These are phyloP conservation scores for Apostichopus parvimensis DNA, from an alignment of 35 echinoderm and acorn worm genomes.

Conservation along the genomic window DNA sequence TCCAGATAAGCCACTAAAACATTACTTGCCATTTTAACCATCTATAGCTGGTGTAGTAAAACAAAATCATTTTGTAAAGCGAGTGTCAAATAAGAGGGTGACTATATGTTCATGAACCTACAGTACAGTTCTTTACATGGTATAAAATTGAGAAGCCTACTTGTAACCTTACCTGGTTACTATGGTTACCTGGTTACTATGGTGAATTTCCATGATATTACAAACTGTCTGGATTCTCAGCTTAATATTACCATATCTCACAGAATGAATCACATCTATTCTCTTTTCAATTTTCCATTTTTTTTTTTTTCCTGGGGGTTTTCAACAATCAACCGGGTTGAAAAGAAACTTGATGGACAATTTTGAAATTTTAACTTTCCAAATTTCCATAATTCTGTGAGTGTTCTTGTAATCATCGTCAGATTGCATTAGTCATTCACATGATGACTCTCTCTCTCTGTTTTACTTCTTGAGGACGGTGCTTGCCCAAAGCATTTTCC, in stretches of 20 bases:
- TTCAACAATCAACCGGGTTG: not conserved
- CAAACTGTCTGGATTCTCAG: too few species aligned
- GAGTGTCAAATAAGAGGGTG: too few species aligned
- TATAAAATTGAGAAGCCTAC: too few species aligned
- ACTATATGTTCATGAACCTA: too few species aligned
- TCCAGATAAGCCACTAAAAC: too few species aligned
- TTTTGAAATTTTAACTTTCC: not conserved
- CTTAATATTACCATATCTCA: not conserved
- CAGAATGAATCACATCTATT: not conserved
- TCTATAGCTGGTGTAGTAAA: too few species aligned
- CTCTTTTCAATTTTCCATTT: not conserved
- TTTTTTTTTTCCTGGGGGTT: not conserved
- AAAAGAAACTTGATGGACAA: not conserved
- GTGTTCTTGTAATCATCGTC: constrained; percentile 28
- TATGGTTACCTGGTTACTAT: too few species aligned
- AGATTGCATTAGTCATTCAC: constrained; percentile 18
- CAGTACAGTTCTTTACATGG: too few species aligned
- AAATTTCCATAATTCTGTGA: not conserved
- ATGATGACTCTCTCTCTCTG: not conserved
- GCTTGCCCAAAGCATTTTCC: constrained; percentile 7
- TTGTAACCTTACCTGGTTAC: too few species aligned
- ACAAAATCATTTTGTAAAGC: too few species aligned
- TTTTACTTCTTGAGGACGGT: not conserved
- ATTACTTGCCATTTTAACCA: too few species aligned
- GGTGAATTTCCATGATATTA: too few species aligned